Evolutionary conservation across 1,140 invertebrate species (phyloP).

Genomic region (Heliconius himera): DNA sequence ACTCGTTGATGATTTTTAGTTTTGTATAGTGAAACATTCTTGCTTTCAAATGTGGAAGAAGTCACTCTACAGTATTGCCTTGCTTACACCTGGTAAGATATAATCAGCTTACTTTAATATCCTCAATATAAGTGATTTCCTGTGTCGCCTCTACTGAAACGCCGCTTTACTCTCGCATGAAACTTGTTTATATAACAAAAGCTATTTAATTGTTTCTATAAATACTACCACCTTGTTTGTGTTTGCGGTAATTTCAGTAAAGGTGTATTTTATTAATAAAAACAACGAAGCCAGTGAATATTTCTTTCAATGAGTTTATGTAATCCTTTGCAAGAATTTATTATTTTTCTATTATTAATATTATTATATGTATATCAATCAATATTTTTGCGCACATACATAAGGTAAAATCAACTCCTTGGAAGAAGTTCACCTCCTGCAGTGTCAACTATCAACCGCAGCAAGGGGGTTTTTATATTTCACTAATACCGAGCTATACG

Average conservation of each 20-base stretch:
- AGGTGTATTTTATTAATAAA: constrained; percentile 53
- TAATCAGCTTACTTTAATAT: constrained; percentile 80
- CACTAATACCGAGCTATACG: constrained; percentile 54
- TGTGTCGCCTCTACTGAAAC: constrained; percentile 73
- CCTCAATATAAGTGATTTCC: constrained; percentile 78
- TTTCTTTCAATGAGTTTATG: constrained; percentile 65
- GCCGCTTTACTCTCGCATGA: constrained; percentile 42
- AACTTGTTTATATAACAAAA: constrained; percentile 26
- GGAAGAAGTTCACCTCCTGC: constrained; percentile 55
- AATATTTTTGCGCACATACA: neutral
- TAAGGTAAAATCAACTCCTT: constrained; percentile 58
- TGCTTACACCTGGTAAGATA: constrained; percentile 81
- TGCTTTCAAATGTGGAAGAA: constrained; percentile 81
- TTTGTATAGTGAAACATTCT: constrained; percentile 80
- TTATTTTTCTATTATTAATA: neutral
- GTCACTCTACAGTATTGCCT: constrained; percentile 81
- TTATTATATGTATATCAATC: neutral
- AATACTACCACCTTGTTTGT: constrained; percentile 13
- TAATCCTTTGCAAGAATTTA: neutral
- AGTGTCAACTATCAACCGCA: constrained; percentile 77
- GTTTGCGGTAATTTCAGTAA: constrained; percentile 65
- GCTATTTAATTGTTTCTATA: constrained; percentile 18
- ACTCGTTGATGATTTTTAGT: constrained; percentile 76
- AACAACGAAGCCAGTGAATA: constrained; percentile 67
- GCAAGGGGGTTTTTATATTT: constrained; percentile 66